A percentile compares a stretch with the other conserved stretches of the same genome.
These are phyloP conservation scores for Microtus ochrogaster DNA, from an alignment of 2,113 vertebrate genomes.

Conservation along the genomic window DNA sequence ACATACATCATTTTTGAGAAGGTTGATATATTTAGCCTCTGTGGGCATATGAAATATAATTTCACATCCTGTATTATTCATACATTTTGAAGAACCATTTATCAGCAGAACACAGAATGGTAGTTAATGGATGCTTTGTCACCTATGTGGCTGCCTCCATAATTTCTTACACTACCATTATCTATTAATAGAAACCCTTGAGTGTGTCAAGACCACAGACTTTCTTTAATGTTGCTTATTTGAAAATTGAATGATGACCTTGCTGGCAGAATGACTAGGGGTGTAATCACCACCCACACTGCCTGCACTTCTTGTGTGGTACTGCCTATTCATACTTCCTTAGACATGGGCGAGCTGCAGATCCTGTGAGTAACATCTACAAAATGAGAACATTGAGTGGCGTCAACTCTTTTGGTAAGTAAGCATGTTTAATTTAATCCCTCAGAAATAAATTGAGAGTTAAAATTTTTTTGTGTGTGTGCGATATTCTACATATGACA, in stretches of 20 bases:
- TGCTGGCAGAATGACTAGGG: background rate
- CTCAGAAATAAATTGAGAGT: background rate
- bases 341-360: background rate
- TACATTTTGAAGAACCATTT: slow-evolving; percentile 59
- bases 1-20: slow-evolving; percentile 36
- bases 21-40: slow-evolving; percentile 64
- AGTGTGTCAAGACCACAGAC: background rate
- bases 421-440: background rate
- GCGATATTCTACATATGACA: background rate
- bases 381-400: background rate
- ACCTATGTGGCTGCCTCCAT: background rate
- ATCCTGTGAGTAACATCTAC: background rate
- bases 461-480: background rate
- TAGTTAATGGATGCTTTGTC: slow-evolving; percentile 34
- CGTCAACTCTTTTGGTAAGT: background rate
- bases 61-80: slow-evolving; percentile 66
- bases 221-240: slow-evolving; percentile 19
- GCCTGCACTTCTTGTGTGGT: background rate
- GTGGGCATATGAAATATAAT: slow-evolving; percentile 37
- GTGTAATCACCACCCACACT: background rate
- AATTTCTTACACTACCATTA: background rate
- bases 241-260: background rate
- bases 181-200: slow-evolving; percentile 11
- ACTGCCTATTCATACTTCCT: background rate
- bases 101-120: slow-evolving; percentile 41